A percentile compares a stretch with the other conserved stretches of the same genome.
Conservation (phyloP, 2,797 vertebrate species). For the Petrocephalus schoutedeni region DNA sequence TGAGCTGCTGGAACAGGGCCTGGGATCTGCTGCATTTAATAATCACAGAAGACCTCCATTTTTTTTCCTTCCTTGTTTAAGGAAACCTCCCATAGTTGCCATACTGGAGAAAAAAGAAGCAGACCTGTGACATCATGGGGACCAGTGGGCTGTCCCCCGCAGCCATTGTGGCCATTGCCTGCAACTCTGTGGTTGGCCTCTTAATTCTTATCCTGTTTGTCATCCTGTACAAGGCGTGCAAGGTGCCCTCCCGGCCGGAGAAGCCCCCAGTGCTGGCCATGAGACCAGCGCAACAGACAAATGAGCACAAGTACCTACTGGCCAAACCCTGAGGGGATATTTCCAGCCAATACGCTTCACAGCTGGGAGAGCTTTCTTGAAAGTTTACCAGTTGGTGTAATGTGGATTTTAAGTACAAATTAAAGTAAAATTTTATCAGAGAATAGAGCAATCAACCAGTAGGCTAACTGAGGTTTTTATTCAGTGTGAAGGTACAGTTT, state of each 20-base stretch:
- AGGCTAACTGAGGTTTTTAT: not conserved
- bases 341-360: not conserved
- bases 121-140: slow-evolving; percentile 44
- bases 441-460: not conserved
- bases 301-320: slow-evolving; percentile 59
- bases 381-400: not conserved
- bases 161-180: slow-evolving; percentile 63
- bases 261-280: slow-evolving; percentile 34
- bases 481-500: not conserved
- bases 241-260: slow-evolving; percentile 61
- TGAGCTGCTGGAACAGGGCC: not conserved
- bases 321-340: slow-evolving; percentile 30
- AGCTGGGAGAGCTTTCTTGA: not conserved
- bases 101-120: not conserved
- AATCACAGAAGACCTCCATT: not conserved
- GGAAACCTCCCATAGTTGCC: not conserved
- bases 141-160: slow-evolving; percentile 58
- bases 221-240: slow-evolving; percentile 70
- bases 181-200: slow-evolving; percentile 62
- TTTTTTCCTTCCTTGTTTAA: not conserved
- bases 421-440: not conserved
- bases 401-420: not conserved
- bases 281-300: slow-evolving; percentile 39
- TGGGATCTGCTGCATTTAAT: not conserved
- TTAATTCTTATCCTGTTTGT: slow-evolving; percentile 66